Percentiles rank a stretch among this genome's conserved stretches.
Conservation (phyloP, 2,113 vertebrate genomes). For the Isurus oxyrinchus region DNA sequence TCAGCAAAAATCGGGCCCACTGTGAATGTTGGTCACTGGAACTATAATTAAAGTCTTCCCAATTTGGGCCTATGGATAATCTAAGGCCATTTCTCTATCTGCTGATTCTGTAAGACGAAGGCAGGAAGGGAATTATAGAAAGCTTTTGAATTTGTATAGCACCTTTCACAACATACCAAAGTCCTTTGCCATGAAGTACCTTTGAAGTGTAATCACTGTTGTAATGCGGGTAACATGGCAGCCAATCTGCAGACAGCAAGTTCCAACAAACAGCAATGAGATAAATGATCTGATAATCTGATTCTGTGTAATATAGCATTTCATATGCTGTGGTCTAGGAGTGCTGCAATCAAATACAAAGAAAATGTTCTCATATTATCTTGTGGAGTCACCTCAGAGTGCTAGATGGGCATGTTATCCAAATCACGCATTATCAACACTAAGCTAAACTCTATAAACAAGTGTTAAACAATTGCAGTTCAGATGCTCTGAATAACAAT, state of each 20-base stretch:
- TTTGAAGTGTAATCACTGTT: neutral
- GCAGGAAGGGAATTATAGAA: neutral
- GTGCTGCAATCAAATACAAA: neutral
- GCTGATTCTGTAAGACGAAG: neutral
- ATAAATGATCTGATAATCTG: neutral
- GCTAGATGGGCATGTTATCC: neutral
- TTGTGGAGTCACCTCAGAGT: neutral
- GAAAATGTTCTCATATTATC: neutral
- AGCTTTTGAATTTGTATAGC: neutral
- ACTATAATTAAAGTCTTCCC: neutral
- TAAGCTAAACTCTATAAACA: neutral
- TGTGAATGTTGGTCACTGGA: neutral
- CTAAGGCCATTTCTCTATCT: neutral
- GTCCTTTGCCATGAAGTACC: neutral
- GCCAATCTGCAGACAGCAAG: neutral
- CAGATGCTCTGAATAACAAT: neutral
- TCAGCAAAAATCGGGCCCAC: neutral
- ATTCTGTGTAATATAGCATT: neutral
- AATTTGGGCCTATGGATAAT: neutral
- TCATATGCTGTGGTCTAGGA: neutral
- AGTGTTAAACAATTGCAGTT: neutral
- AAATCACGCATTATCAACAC: neutral
- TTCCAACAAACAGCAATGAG: neutral
- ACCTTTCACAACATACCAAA: neutral
- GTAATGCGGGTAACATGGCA: neutral